These are phyloP conservation scores for Creontiades dilutus DNA, from an alignment of 2,888 invertebrate genomes.

Conservation along the genomic window DNA sequence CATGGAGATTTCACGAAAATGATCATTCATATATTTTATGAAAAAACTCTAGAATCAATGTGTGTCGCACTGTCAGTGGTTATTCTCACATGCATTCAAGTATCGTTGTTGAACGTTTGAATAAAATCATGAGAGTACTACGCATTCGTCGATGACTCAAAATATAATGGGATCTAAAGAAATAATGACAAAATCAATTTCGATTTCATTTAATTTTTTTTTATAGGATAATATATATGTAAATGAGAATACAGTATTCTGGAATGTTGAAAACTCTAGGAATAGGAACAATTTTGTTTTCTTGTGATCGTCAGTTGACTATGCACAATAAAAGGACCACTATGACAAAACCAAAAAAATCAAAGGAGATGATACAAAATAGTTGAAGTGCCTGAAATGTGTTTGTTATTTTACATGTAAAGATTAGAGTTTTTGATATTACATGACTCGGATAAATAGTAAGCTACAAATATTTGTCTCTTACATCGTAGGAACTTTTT, in stretches of 20 bases:
- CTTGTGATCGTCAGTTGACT: neutral
- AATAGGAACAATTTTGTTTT: conserved; percentile 49
- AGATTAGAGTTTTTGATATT: neutral
- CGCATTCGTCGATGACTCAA: no score
- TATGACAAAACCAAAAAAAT: neutral
- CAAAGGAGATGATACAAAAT: neutral
- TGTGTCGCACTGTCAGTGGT: no score
- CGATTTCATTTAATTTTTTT: neutral
- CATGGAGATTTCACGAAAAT: no score
- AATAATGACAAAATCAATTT: neutral
- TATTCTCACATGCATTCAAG: no score
- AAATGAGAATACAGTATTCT: conserved; percentile 23
- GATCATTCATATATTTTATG: no score
- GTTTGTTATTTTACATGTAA: neutral
- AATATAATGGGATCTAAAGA: no score
- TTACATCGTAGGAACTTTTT: conserved; percentile 52
- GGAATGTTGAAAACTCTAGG: neutral
- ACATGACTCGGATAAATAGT: conserved; percentile 1
- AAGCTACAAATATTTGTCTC: conserved; percentile 24
- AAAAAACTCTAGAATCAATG: no score
- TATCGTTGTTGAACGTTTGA: no score
- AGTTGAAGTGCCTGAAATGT: neutral
- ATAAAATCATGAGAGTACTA: no score
- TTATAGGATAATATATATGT: conserved; percentile 29
- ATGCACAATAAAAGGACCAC: neutral